A percentile compares a stretch with the other conserved stretches of the same genome.
Evolutionary conservation across 2,888 invertebrate species (phyloP).

Genomic region (Platycnemis pennipes): DNA sequence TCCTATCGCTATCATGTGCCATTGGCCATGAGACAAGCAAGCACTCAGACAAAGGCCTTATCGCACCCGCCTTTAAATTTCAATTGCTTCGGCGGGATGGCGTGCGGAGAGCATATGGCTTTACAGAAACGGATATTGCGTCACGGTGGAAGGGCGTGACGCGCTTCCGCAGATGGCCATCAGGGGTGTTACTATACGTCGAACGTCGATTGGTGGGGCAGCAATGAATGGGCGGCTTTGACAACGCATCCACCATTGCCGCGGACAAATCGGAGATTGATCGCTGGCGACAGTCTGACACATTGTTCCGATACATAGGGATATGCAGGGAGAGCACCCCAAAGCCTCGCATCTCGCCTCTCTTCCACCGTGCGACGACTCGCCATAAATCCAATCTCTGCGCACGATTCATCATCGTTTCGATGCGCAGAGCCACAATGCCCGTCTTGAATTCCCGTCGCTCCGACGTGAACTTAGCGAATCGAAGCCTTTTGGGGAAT

Average conservation of each 20-base stretch:
- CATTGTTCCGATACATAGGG: background rate
- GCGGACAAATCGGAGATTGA: constrained; percentile 6
- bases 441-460: background rate
- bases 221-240: background rate
- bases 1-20: background rate
- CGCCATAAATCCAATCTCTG: background rate
- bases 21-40: background rate
- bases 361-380: background rate
- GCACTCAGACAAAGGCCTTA: background rate
- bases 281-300: background rate
- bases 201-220: background rate
- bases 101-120: no score
- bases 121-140: background rate
- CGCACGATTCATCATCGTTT: background rate
- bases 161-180: background rate
- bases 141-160: background rate
- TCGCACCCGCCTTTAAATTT: background rate
- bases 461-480: no score
- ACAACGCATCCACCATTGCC: background rate
- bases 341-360: background rate
- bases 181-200: background rate
- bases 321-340: background rate
- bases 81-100: background rate
- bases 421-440: background rate
- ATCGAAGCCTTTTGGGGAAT: no score